Evolutionary conservation across 2,888 invertebrate species (phyloP).

Genomic region (Agrilus cyanescens): DNA sequence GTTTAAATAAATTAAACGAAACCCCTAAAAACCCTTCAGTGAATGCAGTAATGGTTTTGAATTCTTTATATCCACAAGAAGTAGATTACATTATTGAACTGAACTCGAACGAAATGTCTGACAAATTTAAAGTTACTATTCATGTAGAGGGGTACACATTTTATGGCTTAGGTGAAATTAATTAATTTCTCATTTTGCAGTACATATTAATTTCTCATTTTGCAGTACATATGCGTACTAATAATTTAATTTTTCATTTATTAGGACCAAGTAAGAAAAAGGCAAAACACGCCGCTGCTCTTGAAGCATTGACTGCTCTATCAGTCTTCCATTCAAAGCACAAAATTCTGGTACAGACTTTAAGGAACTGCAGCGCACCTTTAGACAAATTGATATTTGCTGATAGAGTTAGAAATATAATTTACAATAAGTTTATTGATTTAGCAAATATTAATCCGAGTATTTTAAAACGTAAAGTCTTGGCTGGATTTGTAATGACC

Average conservation of each 20-base stretch:
- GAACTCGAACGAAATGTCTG: constrained; percentile 48
- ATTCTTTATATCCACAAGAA: constrained; percentile 76
- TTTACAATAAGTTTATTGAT: constrained; percentile 55
- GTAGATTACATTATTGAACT: constrained; percentile 54
- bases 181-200: no score
- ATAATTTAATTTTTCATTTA: constrained; percentile 10
- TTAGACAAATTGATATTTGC: constrained; percentile 56
- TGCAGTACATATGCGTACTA: no score
- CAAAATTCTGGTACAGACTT: constrained; percentile 13
- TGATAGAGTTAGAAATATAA: constrained; percentile 55
- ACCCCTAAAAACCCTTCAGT: constrained; percentile 27
- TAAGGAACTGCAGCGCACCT: constrained; percentile 17
- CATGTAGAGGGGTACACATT: constrained; percentile 61
- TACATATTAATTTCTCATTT: no score
- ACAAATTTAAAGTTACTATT: constrained; percentile 73
- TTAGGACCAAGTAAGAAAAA: constrained; percentile 81
- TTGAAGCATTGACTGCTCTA: constrained; percentile 62
- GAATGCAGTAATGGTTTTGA: constrained; percentile 76
- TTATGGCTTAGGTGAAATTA: constrained; percentile 63
- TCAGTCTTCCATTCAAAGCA: constrained; percentile 23
- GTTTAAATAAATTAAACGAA: no score
- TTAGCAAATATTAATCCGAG: constrained; percentile 63
- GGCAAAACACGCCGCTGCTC: constrained; percentile 82
- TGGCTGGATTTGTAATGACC: constrained; percentile 91
- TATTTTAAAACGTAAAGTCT: constrained; percentile 76